Evolutionary conservation across 2,113 vertebrate genomes (phyloP).

Genomic region (Chlorodrepanis virens): DNA sequence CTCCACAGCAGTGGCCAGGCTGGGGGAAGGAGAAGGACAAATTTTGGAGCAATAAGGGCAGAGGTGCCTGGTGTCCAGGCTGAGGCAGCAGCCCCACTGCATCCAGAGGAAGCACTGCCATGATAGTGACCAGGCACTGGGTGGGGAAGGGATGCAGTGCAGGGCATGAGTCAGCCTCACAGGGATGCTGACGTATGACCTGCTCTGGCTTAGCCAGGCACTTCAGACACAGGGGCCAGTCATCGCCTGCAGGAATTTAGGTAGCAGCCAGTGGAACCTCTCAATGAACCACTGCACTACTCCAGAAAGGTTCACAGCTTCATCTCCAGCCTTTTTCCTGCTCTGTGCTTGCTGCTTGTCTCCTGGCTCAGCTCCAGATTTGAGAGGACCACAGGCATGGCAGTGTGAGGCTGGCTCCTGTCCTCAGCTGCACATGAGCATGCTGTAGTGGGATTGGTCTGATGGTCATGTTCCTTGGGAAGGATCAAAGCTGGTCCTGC

Average conservation of each 20-base stretch:
- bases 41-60: neutral
- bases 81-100: neutral
- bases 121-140: accelerated
- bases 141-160: neutral
- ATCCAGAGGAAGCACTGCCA: neutral
- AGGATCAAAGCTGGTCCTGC: neutral
- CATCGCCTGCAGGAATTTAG: neutral
- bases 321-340: neutral
- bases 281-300: neutral
- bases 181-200: neutral
- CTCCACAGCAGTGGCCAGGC: too few species aligned
- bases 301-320: neutral
- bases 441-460: accelerated
- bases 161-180: accelerated
- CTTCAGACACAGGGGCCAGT: neutral
- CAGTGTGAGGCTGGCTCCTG: accelerated
- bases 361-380: neutral
- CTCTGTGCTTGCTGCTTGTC: neutral
- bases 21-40: neutral
- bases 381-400: accelerated
- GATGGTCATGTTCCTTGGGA: neutral
- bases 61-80: neutral
- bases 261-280: neutral
- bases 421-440: accelerated
- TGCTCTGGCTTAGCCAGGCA: neutral